A percentile compares a stretch with the other conserved stretches of the same genome.
Conservation (phyloP, 2,888 invertebrate species). For the Bellardia bayeri region DNA sequence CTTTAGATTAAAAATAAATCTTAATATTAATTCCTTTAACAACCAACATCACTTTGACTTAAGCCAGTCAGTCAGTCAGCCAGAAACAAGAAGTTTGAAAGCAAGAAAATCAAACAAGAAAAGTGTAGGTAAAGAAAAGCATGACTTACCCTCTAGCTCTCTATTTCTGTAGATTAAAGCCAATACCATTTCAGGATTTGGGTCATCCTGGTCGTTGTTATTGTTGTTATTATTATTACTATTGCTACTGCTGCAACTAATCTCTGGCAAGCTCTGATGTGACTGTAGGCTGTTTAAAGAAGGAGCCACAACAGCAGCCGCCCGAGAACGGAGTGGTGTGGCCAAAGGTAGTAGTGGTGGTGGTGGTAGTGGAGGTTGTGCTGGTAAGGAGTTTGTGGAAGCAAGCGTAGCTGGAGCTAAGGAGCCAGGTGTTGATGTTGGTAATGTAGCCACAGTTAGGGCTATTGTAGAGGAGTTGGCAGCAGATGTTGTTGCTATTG, state of each 20-base stretch:
- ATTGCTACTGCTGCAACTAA: conserved; percentile 64
- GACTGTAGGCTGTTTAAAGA: conserved; percentile 61
- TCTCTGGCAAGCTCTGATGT: conserved; percentile 63
- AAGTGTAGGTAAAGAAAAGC: conserved; percentile 28
- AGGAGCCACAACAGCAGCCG: conserved; percentile 25
- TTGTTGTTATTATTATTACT: conserved; percentile 41
- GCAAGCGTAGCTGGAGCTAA: conserved; percentile 25
- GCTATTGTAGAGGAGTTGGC: conserved; percentile 33
- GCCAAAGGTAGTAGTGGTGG: conserved; percentile 31
- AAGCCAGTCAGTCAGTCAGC: conserved; percentile 1
- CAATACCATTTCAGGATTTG: conserved; percentile 93
- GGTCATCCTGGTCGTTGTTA: conserved; percentile 84
- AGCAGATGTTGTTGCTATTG: conserved; percentile 15
- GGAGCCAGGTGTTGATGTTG: conserved; percentile 50
- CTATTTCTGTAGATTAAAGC: conserved; percentile 94
- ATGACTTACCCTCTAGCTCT: conserved; percentile 92
- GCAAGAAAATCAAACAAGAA: conserved; percentile 46
- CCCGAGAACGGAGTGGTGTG: conserved; percentile 34
- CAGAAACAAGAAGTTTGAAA: conserved; percentile 22
- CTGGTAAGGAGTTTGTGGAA: conserved; percentile 2
- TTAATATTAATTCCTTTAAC: conserved; percentile 44
- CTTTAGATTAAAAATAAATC: conserved; percentile 10
- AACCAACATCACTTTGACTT: conserved; percentile 50
- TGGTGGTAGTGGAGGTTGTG: conserved; percentile 9
- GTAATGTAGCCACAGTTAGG: conserved; percentile 41